These are phyloP conservation scores for Aleadryas rufinucha DNA, from an alignment of 2,113 vertebrate genomes.

Conservation along the genomic window DNA sequence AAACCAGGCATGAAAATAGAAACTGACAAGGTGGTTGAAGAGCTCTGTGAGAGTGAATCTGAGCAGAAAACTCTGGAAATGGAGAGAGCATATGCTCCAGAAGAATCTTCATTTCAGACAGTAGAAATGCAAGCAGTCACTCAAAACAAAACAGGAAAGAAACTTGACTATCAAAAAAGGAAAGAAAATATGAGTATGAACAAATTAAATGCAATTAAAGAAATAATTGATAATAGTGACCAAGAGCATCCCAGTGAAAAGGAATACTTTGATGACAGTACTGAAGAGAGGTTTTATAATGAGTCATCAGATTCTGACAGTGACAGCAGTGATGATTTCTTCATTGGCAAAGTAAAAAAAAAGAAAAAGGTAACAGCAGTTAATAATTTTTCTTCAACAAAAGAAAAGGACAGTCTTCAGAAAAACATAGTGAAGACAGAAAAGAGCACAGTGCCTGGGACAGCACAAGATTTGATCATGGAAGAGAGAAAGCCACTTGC, in stretches of 20 bases:
- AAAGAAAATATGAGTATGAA: neutral
- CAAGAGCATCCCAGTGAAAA: constrained; percentile 69
- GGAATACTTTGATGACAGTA: constrained; percentile 92
- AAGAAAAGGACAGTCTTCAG: neutral
- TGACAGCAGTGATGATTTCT: constrained; percentile 86
- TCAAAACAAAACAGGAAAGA: neutral
- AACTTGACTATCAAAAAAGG: neutral
- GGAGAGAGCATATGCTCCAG: neutral
- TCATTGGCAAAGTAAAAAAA: constrained; percentile 88
- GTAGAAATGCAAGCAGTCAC: neutral
- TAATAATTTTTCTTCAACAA: neutral
- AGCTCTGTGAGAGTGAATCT: neutral
- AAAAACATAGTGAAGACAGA: neutral
- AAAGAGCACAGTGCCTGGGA: neutral
- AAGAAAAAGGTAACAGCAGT: constrained; percentile 77
- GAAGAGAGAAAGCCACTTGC: neutral
- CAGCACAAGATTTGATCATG: neutral
- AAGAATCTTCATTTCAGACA: neutral
- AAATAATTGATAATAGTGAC: constrained; percentile 52
- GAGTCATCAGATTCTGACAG: constrained; percentile 86
- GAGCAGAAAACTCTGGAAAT: neutral
- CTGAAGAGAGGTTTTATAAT: constrained; percentile 92
- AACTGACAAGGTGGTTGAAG: neutral
- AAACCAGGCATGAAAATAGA: neutral
- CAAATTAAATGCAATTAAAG: neutral